A percentile compares a stretch with the other conserved stretches of the same genome.
phyloP scores from a whole-genome alignment of 2,113 vertebrate genomes.

The Hippocampus zosterae region DNA sequence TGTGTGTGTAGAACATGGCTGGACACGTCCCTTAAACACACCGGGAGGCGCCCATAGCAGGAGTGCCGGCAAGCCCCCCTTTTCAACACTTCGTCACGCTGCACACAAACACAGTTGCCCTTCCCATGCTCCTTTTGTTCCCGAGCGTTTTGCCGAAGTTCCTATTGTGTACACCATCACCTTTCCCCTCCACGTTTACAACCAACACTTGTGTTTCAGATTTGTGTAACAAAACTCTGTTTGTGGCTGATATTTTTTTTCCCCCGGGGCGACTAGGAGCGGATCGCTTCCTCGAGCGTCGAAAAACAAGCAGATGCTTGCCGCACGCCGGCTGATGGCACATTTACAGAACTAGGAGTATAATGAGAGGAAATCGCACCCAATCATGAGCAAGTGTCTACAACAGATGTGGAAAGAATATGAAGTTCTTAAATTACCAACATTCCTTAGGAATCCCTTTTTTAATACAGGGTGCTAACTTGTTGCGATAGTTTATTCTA shows the following conservation, averaged over 20 bases:
- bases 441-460: slow-evolving; percentile 12
- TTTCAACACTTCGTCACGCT: slow-evolving; percentile 71
- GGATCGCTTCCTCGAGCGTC: slow-evolving; percentile 7
- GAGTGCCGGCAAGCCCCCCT: slow-evolving; percentile 74
- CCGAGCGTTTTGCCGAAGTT: slow-evolving; percentile 47
- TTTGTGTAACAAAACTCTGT: slow-evolving; percentile 5
- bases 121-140: slow-evolving; percentile 72
- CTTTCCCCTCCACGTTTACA: slow-evolving; percentile 41
- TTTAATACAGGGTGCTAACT: not conserved
- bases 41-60: slow-evolving; percentile 64
- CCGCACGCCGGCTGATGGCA: slow-evolving; percentile 41
- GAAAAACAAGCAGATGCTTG: slow-evolving; percentile 56
- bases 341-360: slow-evolving; percentile 35
- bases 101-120: slow-evolving; percentile 71
- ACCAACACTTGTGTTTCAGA: slow-evolving; percentile 16
- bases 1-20: slow-evolving; percentile 72
- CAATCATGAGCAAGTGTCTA: slow-evolving; percentile 23
- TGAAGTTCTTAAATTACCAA: slow-evolving; percentile 3
- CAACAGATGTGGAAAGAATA: slow-evolving; percentile 12
- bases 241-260: not conserved
- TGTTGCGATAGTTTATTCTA: not conserved
- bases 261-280: not conserved
- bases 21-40: slow-evolving; percentile 76
- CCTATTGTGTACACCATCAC: slow-evolving; percentile 57
- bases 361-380: slow-evolving; percentile 25